These are phyloP conservation scores for Mythimna ferrago DNA, from an alignment of 2,888 invertebrate genomes.

Conservation along the genomic window DNA sequence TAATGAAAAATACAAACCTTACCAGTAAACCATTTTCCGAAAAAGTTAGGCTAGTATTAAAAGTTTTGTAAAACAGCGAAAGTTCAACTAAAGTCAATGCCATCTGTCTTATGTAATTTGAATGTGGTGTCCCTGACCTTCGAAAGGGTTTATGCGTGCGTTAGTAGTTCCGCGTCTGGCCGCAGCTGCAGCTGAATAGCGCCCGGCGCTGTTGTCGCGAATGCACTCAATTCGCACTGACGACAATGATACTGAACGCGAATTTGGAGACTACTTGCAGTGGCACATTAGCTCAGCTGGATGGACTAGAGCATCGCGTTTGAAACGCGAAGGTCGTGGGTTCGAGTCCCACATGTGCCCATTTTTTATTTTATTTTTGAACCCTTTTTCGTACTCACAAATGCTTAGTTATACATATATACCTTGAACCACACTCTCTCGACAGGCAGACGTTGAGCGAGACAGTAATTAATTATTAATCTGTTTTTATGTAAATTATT, in stretches of 20 bases:
- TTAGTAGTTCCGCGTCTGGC: neutral
- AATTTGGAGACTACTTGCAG: neutral
- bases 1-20: no score
- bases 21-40: no score
- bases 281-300: constrained; percentile 36
- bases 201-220: constrained; percentile 4
- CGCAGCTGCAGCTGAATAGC: constrained; percentile 1
- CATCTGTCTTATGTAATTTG: constrained; percentile 2
- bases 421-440: no score
- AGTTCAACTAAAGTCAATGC: neutral
- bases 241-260: neutral
- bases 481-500: no score
- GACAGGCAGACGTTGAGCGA: no score
- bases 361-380: neutral
- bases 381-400: no score
- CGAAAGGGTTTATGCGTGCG: neutral
- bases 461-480: no score
- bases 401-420: no score
- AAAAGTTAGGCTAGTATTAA: no score
- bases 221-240: constrained; percentile 2
- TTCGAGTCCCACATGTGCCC: constrained; percentile 31
- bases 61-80: no score
- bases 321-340: constrained; percentile 18
- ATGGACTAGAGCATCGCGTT: constrained; percentile 16
- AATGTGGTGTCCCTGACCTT: neutral